Percentiles rank a stretch among this genome's conserved stretches.
These are phyloP conservation scores for Palaemon carinicauda DNA, from an alignment of 1,140 invertebrate species.

Conservation along the genomic window DNA sequence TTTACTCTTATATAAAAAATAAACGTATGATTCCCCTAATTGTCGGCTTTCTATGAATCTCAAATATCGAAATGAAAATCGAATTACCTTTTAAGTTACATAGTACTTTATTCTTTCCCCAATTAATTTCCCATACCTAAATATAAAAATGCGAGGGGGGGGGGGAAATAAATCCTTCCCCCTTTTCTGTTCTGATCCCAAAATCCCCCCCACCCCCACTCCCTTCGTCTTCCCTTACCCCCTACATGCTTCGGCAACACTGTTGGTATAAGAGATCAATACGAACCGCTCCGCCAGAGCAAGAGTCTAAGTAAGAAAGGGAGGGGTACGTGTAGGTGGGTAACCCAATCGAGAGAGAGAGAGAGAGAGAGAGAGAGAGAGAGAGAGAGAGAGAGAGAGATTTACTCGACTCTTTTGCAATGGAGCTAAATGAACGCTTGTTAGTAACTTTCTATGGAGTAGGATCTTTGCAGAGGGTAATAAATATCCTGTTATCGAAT, in stretches of 20 bases:
- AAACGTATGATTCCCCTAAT: too few relatives aligned
- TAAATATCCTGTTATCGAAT: too few relatives aligned
- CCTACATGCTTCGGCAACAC: constrained; percentile 4
- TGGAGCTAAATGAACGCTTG: too few relatives aligned
- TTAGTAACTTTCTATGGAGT: too few relatives aligned
- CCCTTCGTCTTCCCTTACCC: background rate
- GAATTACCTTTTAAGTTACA: too few relatives aligned
- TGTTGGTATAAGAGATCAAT: background rate
- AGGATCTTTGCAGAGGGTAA: too few relatives aligned
- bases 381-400: background rate
- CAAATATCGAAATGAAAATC: too few relatives aligned
- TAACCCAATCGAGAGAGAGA: too few relatives aligned
- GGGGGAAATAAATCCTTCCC: background rate
- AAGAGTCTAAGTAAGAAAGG: background rate
- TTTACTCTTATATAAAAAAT: too few relatives aligned
- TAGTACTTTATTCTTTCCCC: background rate
- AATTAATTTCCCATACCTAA: background rate
- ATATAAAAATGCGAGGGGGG: too few relatives aligned
- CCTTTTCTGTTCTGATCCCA: background rate
- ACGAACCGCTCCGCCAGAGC: constrained; percentile 5
- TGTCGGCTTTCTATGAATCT: too few relatives aligned
- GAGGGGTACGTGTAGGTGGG: background rate
- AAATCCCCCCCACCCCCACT: background rate
- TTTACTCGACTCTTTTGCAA: too few relatives aligned
- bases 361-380: background rate